These are phyloP conservation scores for Icerya purchasi DNA, from an alignment of 2,888 invertebrate species.

Conservation along the genomic window DNA sequence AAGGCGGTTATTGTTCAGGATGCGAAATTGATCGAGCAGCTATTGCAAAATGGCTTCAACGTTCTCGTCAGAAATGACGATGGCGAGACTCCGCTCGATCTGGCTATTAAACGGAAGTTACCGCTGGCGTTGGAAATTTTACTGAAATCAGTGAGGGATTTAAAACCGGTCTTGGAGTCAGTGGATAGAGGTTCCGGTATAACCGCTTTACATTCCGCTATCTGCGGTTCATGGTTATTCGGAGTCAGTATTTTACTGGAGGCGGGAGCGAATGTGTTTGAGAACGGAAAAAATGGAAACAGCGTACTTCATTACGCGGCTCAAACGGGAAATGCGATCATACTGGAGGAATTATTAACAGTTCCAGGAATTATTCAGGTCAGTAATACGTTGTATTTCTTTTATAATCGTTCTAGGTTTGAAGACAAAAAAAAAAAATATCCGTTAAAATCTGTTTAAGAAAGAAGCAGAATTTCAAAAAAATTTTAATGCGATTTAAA, in stretches of 20 bases:
- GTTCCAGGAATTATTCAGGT: slow-evolving; percentile 26
- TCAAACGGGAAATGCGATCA: slow-evolving; percentile 28
- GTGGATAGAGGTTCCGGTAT: slow-evolving; percentile 30
- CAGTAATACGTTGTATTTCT: slow-evolving; percentile 6
- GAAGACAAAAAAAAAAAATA: too few species aligned
- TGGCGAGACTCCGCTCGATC: slow-evolving; percentile 32
- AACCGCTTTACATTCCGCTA: slow-evolving; percentile 32
- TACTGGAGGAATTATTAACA: slow-evolving; percentile 31
- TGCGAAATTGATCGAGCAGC: slow-evolving; percentile 24
- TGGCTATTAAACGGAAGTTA: slow-evolving; percentile 29
- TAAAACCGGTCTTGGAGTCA: slow-evolving; percentile 23
- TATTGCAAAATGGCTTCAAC: slow-evolving; percentile 28
- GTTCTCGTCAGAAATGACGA: slow-evolving; percentile 27
- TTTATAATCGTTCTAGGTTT: too few species aligned
- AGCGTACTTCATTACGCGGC: slow-evolving; percentile 35
- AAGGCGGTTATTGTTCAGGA: slow-evolving; percentile 29
- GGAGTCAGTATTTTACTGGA: slow-evolving; percentile 32
- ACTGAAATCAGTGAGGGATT: slow-evolving; percentile 15
- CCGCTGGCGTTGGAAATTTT: slow-evolving; percentile 28
- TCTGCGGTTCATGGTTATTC: slow-evolving; percentile 31
- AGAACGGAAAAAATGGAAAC: slow-evolving; percentile 27
- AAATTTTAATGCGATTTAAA: too few species aligned
- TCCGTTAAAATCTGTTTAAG: too few species aligned
- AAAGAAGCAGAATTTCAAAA: too few species aligned
- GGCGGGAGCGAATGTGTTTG: slow-evolving; percentile 30